phyloP scores from a whole-genome alignment of 1,140 invertebrate genomes.

The Drosophila santomea region DNA sequence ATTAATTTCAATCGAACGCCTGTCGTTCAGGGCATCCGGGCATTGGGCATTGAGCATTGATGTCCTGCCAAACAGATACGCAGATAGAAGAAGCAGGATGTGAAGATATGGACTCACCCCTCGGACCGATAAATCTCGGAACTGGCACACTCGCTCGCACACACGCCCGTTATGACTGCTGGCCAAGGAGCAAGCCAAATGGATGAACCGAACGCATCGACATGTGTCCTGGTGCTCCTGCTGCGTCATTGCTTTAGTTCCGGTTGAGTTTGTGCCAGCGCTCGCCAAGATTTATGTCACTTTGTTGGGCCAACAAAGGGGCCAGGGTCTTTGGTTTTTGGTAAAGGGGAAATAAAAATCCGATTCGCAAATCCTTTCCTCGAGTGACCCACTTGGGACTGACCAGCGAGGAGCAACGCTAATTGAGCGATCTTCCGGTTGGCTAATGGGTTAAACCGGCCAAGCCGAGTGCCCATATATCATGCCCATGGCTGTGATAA shows the following conservation, averaged over 20 bases:
- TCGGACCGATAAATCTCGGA: conserved; percentile 65
- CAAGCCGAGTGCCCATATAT: conserved; percentile 65
- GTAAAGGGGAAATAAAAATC: conserved; percentile 23
- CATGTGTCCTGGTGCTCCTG: conserved; percentile 64
- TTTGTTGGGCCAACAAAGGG: conserved; percentile 68
- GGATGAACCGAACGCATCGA: conserved; percentile 41
- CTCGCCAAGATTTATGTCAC: conserved; percentile 75
- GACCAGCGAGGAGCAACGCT: conserved; percentile 61
- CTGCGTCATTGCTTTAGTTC: conserved; percentile 80
- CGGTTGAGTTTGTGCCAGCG: conserved; percentile 62
- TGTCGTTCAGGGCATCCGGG: conserved; percentile 76
- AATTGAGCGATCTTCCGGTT: conserved; percentile 81
- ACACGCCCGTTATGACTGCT: conserved; percentile 65
- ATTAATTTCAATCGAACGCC: conserved; percentile 85
- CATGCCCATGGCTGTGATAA: conserved; percentile 62
- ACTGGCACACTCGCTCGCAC: conserved; percentile 49
- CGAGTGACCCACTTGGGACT: conserved; percentile 78
- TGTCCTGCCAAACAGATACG: conserved; percentile 56
- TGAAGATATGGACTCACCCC: conserved; percentile 46
- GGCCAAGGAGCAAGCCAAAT: conserved; percentile 1
- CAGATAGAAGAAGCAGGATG: conserved; percentile 17
- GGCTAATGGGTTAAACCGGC: conserved; percentile 74
- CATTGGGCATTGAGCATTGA: conserved; percentile 66
- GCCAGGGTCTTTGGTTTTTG: background rate
- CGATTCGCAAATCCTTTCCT: conserved; percentile 52